Base-by-base conservation (phyloP, 1,140 invertebrate species). In the Arion vulgaris region DNA sequence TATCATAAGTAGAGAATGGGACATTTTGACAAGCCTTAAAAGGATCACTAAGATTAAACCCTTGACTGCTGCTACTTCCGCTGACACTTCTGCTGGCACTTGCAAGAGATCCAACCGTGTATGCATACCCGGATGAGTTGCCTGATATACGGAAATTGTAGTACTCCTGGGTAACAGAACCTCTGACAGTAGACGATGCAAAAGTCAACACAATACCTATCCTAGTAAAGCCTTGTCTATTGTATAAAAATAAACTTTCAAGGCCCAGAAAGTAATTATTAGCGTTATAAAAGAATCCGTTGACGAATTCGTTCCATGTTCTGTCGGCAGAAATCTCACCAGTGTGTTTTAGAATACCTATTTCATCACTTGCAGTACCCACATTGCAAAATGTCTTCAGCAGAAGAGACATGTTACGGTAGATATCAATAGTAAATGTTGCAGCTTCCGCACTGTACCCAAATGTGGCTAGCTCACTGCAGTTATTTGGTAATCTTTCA, bases 241-340 rank as follows among this genome's bases (percentile, higher is more conserved):
- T 41, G 71, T 41, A 41, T 11, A 19, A n/a, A 2, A 11, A 5
- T 15, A 75, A 53, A 36, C 53, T 75, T 9, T 75, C 26, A 17
- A 75, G 73, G 9, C 73, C 73, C 13, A 75, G 28, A 32, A 32
- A 75, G 32, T 45, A 75, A 28, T 75, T 75, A 26, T 75, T 34
- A 9, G 0, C 41, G 45, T 75, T 36, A 2, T n/a, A 15, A 1
- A 45, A 28, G 23, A 75, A 75, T 1, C 73, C 73, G 5, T 32
- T 39, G 39, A 34, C 45, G 45, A 53, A 75, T 2, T 34, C 28
- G 23, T 28, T 75, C 73, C 73, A 75, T 7, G 0, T 53, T 34
- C 5, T 9, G 49, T 51, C 28, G 19, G 5, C 1, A 11, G 1
- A 17, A 1, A 26, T 4, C 41, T 26, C 0, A 19, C 73, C 73